Percentiles rank a stretch among this genome's conserved stretches.
Conservation (phyloP, 2,888 invertebrate species). For the Noctuana brunneofusca region DNA sequence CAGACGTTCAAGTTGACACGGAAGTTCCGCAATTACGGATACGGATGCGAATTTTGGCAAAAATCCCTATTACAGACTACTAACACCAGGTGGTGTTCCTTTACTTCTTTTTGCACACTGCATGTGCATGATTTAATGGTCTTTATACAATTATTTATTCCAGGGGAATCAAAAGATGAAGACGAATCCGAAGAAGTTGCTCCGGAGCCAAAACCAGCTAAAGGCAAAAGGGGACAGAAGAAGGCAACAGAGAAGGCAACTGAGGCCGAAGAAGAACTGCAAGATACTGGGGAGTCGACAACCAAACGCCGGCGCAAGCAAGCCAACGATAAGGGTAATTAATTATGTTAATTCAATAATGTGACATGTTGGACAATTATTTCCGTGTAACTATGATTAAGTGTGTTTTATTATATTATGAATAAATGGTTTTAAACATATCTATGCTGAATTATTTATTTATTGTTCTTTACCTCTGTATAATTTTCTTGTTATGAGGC, state of each 20-base stretch:
- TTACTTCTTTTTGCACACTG: background rate
- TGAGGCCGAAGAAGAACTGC: slow-evolving; percentile 54
- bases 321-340: slow-evolving; percentile 76
- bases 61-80: too few species aligned
- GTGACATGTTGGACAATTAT: slow-evolving; percentile 52
- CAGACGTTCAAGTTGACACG: too few species aligned
- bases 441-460: slow-evolving; percentile 66
- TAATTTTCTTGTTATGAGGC: slow-evolving; percentile 1
- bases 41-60: too few species aligned
- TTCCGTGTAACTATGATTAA: slow-evolving; percentile 65
- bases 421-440: slow-evolving; percentile 74
- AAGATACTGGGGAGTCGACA: slow-evolving; percentile 60
- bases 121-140: too few species aligned
- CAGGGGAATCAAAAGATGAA: slow-evolving; percentile 59
- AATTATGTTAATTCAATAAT: slow-evolving; percentile 56
- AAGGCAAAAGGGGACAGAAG: slow-evolving; percentile 65
- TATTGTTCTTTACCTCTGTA: slow-evolving; percentile 45
- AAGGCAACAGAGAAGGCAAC: slow-evolving; percentile 54
- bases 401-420: slow-evolving; percentile 63
- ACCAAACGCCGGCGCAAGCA: slow-evolving; percentile 69
- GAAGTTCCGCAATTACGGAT: too few species aligned
- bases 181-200: slow-evolving; percentile 54
- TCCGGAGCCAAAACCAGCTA: slow-evolving; percentile 59
- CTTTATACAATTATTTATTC: slow-evolving; percentile 40
- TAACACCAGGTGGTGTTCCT: too few species aligned